Evolutionary conservation across 1,140 invertebrate genomes (phyloP).

Genomic region (Papilio helenus): DNA sequence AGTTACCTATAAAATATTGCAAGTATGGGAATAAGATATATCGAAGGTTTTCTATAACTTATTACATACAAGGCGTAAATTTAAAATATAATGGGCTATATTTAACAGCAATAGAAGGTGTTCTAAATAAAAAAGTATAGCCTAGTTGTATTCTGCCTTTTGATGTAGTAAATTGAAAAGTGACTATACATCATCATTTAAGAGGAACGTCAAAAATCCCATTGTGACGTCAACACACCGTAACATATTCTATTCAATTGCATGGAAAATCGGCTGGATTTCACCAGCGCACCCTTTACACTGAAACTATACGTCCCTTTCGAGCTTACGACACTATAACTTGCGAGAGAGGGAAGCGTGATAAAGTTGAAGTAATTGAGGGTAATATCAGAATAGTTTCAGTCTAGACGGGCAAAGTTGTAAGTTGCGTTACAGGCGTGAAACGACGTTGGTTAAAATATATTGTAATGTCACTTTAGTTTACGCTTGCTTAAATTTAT

Average conservation of each 20-base stretch:
- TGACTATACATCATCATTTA: conserved; percentile 36
- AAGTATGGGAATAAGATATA: background rate
- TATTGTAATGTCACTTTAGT: conserved; percentile 71
- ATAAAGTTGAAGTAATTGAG: conserved; percentile 75
- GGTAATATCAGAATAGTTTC: conserved; percentile 79
- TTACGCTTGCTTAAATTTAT: conserved; percentile 75
- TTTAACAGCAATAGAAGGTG: background rate
- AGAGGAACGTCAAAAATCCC: conserved; percentile 56
- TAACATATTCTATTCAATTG: conserved; percentile 81
- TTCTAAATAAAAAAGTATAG: background rate
- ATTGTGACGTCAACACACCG: conserved; percentile 69
- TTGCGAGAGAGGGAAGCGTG: conserved; percentile 51
- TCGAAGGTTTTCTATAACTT: background rate
- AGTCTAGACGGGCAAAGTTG: conserved; percentile 79
- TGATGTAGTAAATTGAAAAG: conserved; percentile 18
- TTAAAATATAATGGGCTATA: background rate
- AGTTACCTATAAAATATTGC: background rate
- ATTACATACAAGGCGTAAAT: background rate
- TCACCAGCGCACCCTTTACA: conserved; percentile 65
- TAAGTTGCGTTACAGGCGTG: conserved; percentile 73
- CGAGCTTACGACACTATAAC: conserved; percentile 38
- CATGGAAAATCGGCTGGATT: conserved; percentile 79
- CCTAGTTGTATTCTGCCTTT: background rate
- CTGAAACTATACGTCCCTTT: conserved; percentile 50
- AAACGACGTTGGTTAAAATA: conserved; percentile 70